phyloP scores from a whole-genome alignment of 2,113 vertebrate genomes.

The Rattus norvegicus region DNA sequence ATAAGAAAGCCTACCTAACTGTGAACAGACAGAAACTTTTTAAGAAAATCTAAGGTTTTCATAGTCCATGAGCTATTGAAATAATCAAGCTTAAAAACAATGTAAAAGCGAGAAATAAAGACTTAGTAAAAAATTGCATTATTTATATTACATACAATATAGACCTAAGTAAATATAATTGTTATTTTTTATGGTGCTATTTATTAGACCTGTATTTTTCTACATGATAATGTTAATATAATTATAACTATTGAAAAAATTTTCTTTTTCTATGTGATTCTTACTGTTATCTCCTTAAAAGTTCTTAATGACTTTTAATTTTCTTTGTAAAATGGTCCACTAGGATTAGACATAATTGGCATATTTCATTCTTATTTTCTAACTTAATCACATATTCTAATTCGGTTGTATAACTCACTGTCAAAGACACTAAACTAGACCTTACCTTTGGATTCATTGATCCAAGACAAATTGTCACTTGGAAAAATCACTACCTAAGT shows the following conservation, averaged over 20 bases:
- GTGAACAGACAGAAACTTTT: not conserved
- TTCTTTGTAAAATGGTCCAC: constrained; percentile 19
- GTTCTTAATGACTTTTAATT: not conserved
- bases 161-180: constrained; percentile 2
- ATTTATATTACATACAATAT: constrained; percentile 65
- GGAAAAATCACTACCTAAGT: not conserved
- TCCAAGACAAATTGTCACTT: not conserved
- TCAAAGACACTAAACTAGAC: not conserved
- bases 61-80: constrained; percentile 37
- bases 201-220: constrained; percentile 8
- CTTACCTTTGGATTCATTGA: not conserved
- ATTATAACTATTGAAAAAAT: constrained; percentile 44
- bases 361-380: constrained; percentile 53
- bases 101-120: constrained; percentile 46
- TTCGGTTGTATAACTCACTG: not conserved
- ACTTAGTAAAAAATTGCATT: constrained; percentile 66
- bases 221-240: not conserved
- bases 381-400: constrained; percentile 36
- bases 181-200: constrained; percentile 34
- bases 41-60: constrained; percentile 11
- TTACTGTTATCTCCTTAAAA: constrained; percentile 54
- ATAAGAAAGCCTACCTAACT: not conserved
- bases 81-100: constrained; percentile 41
- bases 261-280: constrained; percentile 45
- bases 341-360: constrained; percentile 20